phyloP scores from a whole-genome alignment of 2,113 vertebrate genomes.

The Pseudorasbora parva region DNA sequence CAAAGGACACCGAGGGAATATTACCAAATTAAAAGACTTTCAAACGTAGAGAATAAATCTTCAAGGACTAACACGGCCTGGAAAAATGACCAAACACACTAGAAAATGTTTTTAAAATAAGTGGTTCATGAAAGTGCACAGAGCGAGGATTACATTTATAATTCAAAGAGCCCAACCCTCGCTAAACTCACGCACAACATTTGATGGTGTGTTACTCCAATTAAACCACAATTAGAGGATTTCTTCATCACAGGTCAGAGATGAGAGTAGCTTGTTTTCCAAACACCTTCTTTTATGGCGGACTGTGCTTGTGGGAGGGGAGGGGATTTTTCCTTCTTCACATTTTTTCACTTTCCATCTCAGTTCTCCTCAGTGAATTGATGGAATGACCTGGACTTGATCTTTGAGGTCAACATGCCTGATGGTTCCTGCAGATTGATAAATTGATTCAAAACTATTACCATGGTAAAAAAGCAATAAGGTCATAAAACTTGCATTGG shows the following conservation, averaged over 20 bases:
- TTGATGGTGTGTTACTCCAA: neutral
- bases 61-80: neutral
- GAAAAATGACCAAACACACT: conserved; percentile 40
- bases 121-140: conserved; percentile 37
- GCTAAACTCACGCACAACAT: neutral
- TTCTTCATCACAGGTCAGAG: conserved; percentile 82
- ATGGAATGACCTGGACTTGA: conserved; percentile 99
- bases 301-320: conserved; percentile 57
- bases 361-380: conserved; percentile 91
- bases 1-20: conserved; percentile 72
- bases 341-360: conserved; percentile 79
- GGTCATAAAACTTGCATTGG: conserved; percentile 99
- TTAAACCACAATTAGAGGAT: conserved; percentile 8
- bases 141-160: conserved; percentile 12
- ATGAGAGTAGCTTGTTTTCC: conserved; percentile 80
- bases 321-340: conserved; percentile 67
- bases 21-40: conserved; percentile 69
- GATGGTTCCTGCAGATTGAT: conserved; percentile 98
- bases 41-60: conserved; percentile 68
- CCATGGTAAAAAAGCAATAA: conserved; percentile 99
- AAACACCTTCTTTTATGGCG: conserved; percentile 77
- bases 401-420: conserved; percentile 97
- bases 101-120: conserved; percentile 52
- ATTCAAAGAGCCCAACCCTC: neutral
- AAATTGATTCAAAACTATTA: conserved; percentile 99